phyloP scores from a whole-genome alignment of 2,888 invertebrate genomes.

The Cantharis rustica region DNA sequence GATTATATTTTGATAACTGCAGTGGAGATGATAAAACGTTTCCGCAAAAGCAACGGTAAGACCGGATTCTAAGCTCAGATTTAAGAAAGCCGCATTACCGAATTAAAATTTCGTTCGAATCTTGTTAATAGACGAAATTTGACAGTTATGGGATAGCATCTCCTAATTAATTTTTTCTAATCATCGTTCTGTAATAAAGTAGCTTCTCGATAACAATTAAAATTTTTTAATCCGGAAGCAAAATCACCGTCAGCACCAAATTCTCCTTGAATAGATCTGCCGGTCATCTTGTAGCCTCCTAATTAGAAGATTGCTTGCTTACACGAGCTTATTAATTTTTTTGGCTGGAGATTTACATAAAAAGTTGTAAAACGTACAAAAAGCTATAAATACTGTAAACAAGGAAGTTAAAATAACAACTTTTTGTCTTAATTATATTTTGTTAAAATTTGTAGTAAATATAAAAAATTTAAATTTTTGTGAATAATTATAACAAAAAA shows the following conservation, averaged over 20 bases:
- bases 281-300: neutral
- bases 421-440: neutral
- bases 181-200: neutral
- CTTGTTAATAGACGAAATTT: constrained; percentile 11
- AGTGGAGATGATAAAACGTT: constrained; percentile 27
- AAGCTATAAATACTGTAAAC: neutral
- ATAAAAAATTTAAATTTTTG: neutral
- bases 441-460: neutral
- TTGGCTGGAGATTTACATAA: neutral
- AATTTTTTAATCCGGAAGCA: constrained; percentile 10
- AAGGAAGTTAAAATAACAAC: neutral
- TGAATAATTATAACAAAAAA: neutral
- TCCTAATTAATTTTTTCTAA: constrained; percentile 3
- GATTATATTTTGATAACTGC: constrained; percentile 26
- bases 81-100: constrained; percentile 2
- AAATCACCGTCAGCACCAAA: neutral
- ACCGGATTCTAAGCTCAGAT: constrained; percentile 29
- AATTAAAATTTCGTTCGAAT: neutral
- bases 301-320: constrained; percentile 6
- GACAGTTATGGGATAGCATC: neutral
- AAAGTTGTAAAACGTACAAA: neutral
- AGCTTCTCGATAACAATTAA: neutral
- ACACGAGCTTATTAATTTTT: constrained; percentile 4
- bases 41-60: constrained; percentile 36
- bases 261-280: constrained; percentile 9